Percentiles rank a stretch among this genome's conserved stretches.
These are phyloP conservation scores for Anguilla japonica DNA, from an alignment of 2,113 vertebrate species.

Conservation along the genomic window DNA sequence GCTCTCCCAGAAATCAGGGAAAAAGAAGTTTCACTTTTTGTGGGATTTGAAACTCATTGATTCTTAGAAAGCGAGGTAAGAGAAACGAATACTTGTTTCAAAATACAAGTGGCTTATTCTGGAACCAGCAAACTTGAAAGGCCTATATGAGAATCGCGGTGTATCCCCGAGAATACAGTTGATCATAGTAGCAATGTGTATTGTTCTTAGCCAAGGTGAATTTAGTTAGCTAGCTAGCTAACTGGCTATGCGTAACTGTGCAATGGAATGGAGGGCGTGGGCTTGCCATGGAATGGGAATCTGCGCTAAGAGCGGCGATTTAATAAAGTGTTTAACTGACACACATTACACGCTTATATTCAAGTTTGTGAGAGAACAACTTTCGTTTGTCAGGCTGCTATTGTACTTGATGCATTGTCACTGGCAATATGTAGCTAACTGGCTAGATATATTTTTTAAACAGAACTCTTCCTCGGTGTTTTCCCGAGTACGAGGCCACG, in stretches of 20 bases:
- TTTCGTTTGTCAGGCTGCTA: background rate
- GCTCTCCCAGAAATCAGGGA: slow-evolving; percentile 73
- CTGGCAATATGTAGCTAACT: background rate
- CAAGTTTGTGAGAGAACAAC: background rate
- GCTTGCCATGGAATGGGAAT: slow-evolving; percentile 43
- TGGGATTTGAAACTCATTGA: slow-evolving; percentile 64
- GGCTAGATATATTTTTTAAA: background rate
- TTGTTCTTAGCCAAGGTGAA: slow-evolving; percentile 52
- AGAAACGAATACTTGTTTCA: slow-evolving; percentile 19
- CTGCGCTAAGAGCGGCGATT: background rate
- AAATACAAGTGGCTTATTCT: background rate
- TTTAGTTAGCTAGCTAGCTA: slow-evolving; percentile 26
- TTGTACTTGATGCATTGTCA: background rate
- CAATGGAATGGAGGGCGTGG: slow-evolving; percentile 68
- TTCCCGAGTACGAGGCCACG: slow-evolving; percentile 11
- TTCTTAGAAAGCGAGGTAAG: slow-evolving; percentile 77
- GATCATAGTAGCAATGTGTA: slow-evolving; percentile 18
- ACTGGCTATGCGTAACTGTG: slow-evolving; percentile 39
- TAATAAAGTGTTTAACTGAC: background rate
- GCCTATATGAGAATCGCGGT: slow-evolving; percentile 13
- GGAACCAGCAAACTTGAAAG: background rate
- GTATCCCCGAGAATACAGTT: slow-evolving; percentile 25
- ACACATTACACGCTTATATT: slow-evolving; percentile 5
- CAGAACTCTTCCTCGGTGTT: slow-evolving; percentile 1
- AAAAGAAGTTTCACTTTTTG: slow-evolving; percentile 73